Percentiles rank a stretch among this genome's conserved stretches.
Conservation (phyloP, 2,797 vertebrate species). For the Tympanoctomys barrerae region DNA sequence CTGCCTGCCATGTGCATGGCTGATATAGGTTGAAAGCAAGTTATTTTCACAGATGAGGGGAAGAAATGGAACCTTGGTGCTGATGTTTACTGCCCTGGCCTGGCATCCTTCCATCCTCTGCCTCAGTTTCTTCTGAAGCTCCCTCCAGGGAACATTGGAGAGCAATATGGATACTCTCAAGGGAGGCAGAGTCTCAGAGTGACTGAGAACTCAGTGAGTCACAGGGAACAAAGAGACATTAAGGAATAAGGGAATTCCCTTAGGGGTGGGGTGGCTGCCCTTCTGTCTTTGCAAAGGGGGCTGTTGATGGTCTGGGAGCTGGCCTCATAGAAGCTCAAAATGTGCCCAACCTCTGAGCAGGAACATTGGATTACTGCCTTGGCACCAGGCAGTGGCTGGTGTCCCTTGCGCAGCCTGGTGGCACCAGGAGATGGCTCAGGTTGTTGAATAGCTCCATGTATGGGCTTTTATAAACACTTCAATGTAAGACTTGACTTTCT, state of each 20-base stretch:
- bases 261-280: neutral
- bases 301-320: neutral
- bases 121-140: neutral
- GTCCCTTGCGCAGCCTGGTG: neutral
- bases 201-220: neutral
- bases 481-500: neutral
- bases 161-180: neutral
- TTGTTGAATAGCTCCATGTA: neutral
- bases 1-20: neutral
- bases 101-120: neutral
- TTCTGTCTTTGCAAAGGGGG: neutral
- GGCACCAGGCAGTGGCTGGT: neutral
- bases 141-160: neutral
- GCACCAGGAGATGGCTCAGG: neutral
- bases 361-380: neutral
- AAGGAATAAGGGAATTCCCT: fast-evolving
- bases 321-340: neutral
- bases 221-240: fast-evolving
- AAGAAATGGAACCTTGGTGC: slow-evolving; percentile 51
- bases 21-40: slow-evolving; percentile 28
- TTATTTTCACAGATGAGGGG: slow-evolving; percentile 68
- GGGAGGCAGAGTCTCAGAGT: neutral
- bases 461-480: neutral
- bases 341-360: neutral
- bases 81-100: neutral